Evolutionary conservation across 2,113 vertebrate species (phyloP), one percentile per base, ranked within the genome.

Genomic region (Anas platyrhynchos): DNA sequence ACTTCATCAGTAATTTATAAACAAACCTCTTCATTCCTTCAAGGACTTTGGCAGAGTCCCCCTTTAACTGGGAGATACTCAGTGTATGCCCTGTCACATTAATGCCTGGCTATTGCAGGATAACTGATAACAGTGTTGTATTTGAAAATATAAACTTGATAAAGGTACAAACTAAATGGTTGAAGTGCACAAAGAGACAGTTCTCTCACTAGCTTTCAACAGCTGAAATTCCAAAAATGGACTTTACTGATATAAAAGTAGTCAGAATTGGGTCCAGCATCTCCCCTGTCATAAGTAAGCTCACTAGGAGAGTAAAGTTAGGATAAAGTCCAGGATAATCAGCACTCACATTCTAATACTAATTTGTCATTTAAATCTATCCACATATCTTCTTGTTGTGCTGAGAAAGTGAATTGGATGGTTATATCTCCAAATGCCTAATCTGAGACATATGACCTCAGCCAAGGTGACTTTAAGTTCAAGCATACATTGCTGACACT

Each of bases 391-490:
- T 41, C 3, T n/a, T 80, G 56, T 78, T 83, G 78, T 46, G 44
- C 15, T 26, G 38, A 36, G 50, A 6, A 50, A 50, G 38, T 5
- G 41, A 96, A 82, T 55, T 26, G 32, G 7, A 92, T 36, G 50
- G 31, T 58, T 91, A 7, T 59, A 63, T 41, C 46, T 89, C 34
- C 55, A 82, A 50, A 73, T 43, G 14, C 73, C 74, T 81, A 74
- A 25, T 58, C 56, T 67, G 77, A 88, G 41, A 78, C 41, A 58
- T 43, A 67, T 11, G n/a, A 52, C 52, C 75, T 75, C 34, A 83
- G 62, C 31, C 54, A 82, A 91, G 74, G 27, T 93, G 93, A 79
- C 86, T 72, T 74, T 93, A 85, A 72, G 36, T 75, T 83, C 31
- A 82, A 75, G 27, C 21, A 41, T 46, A 54, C 54, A 34, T 73